Evolutionary conservation across 2,113 vertebrate genomes (phyloP), one percentile per base, ranked within the genome.

Genomic region (Axis porcinus): DNA sequence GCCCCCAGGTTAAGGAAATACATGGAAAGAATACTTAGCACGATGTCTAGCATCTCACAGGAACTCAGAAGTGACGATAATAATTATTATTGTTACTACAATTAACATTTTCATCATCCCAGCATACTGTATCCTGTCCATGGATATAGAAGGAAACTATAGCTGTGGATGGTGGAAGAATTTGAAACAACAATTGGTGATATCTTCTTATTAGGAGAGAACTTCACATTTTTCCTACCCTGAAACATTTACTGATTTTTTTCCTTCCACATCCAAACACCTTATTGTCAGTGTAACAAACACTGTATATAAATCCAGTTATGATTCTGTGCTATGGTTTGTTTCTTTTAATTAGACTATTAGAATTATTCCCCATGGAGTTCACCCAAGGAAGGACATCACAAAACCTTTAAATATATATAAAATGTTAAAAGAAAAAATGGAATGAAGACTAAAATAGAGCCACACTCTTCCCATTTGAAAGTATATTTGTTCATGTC

Each of bases 401-500:
- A 82, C 30, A 45, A 92, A 95, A 84, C 95, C 96, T 97, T 97
- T 88, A 74, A 88, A 95, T 95, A 97, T 45, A 55, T 82, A 82
- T 57, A 28, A 50, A 50, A 13, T 50, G 91, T 89, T 95, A 45
- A 81, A 93, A 89, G 91, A 89, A 17, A 23, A 95, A 97, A 91
- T 88, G 83, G 92, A 98, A 74, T 95, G n/a, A 81, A 92, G 95
- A 92, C 64, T 36, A 90, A 98, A 97, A 98, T 94, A 98, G 96
- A 97, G 91, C 74, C 84, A 50, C 91, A 85, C 23, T 91, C 84
- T 60, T 95, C 87, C 95, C 93, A 98, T 98, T 96, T 97, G 97
- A 98, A 98, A 97, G 81, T 96, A 60, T 97, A 97, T 98, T 97
- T 98, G 98, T 96, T 98, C 92, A 43, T 96, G 97, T 97, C 95